Evolutionary conservation across 2,113 vertebrate genomes (phyloP).

Genomic region (Atrichornis clamosus): DNA sequence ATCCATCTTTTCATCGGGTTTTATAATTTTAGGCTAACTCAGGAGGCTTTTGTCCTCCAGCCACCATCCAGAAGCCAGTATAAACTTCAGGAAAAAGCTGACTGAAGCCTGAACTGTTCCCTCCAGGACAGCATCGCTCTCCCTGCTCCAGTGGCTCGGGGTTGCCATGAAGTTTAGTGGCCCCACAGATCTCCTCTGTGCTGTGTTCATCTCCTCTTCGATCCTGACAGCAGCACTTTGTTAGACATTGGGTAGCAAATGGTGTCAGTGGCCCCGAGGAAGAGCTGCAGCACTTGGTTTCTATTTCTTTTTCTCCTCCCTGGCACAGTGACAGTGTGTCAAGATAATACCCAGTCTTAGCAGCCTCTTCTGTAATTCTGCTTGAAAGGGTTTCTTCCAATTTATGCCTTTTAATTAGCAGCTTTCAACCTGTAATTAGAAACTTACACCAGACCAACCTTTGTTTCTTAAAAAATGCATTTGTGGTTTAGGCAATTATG

Average conservation of each 20-base stretch:
- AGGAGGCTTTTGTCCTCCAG: not conserved
- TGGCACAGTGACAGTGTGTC: not conserved
- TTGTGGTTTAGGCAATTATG: slow-evolving; percentile 63
- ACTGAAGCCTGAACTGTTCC: not conserved
- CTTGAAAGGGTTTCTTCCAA: slow-evolving; percentile 47
- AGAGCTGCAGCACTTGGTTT: not conserved
- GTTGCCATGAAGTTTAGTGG: not conserved
- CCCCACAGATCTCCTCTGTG: not conserved
- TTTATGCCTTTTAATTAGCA: slow-evolving; percentile 67
- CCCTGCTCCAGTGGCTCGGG: not conserved
- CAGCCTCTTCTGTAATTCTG: slow-evolving; percentile 1
- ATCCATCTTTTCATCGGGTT: not conserved
- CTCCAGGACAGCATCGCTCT: not conserved
- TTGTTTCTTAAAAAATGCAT: slow-evolving; percentile 58
- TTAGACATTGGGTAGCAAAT: not conserved
- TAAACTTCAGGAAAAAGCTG: not conserved
- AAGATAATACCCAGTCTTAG: not conserved
- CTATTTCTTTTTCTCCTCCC: not conserved
- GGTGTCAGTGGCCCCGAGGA: fast-evolving
- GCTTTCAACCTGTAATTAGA: slow-evolving; percentile 67
- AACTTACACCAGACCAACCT: slow-evolving; percentile 60
- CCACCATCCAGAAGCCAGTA: not conserved
- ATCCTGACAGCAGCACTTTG: not conserved
- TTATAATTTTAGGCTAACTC: not conserved
- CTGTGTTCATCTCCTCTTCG: no score